Evolutionary conservation across 2,797 vertebrate species (phyloP).

Genomic region (Molossus alvarezi): DNA sequence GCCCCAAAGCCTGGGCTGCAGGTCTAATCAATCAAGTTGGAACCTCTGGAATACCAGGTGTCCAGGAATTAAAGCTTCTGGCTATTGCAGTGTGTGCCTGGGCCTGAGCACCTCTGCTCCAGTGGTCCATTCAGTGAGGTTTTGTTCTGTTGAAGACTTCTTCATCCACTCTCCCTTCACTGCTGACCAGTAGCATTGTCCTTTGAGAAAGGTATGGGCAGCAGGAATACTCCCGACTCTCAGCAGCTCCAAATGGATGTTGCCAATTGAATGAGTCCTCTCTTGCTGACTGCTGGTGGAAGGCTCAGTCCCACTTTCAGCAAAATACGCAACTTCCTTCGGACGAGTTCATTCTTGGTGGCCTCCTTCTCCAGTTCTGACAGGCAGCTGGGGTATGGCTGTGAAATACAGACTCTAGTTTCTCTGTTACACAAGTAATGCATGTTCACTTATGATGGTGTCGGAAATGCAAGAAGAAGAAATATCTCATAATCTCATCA

Average conservation of each 20-base stretch:
- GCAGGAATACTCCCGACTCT: background rate
- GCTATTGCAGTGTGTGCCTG: too few species aligned
- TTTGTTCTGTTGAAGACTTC: background rate
- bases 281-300: background rate
- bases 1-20: background rate
- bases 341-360: rapidly evolving
- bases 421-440: background rate
- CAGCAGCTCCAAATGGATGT: background rate
- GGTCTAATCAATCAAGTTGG: background rate
- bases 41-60: background rate
- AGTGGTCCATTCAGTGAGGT: background rate
- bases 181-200: background rate
- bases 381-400: background rate
- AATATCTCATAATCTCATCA: background rate
- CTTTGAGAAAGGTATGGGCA: background rate
- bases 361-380: background rate
- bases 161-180: background rate
- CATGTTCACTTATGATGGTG: background rate
- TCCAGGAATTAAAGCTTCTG: background rate
- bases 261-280: rapidly evolving
- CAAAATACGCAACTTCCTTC: background rate
- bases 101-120: background rate
- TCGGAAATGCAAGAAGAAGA: background rate
- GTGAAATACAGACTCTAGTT: background rate
- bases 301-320: background rate